Evolutionary conservation across 2,888 invertebrate genomes (phyloP).

Genomic region (Limenitis camilla): DNA sequence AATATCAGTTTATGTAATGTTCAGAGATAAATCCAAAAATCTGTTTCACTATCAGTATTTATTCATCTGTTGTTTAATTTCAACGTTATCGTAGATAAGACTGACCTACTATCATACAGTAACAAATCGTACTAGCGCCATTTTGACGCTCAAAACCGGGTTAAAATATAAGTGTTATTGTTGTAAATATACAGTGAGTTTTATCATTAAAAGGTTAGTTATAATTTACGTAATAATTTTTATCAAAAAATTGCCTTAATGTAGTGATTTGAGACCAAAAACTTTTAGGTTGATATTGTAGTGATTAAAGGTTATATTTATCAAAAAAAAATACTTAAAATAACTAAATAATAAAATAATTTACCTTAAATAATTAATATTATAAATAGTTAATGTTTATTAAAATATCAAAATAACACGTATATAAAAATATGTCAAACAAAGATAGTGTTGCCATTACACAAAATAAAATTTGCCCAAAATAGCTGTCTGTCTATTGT

Average conservation of each 20-base stretch:
- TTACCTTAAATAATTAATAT: no score
- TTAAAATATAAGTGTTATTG: slow-evolving; percentile 1
- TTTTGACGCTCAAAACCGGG: slow-evolving; percentile 8
- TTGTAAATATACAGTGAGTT: no score
- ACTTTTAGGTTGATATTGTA: no score
- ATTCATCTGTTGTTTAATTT: slow-evolving; percentile 25
- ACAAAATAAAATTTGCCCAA: background rate
- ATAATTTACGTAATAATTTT: no score
- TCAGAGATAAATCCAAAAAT: slow-evolving; percentile 5
- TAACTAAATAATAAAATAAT: no score
- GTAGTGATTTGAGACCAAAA: no score
- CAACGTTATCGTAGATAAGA: slow-evolving; percentile 28
- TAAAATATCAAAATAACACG: background rate
- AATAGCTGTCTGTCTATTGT: background rate
- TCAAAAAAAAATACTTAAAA: no score
- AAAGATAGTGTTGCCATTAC: background rate
- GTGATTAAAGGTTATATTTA: no score
- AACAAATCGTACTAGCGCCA: slow-evolving; percentile 15
- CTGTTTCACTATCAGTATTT: slow-evolving; percentile 5
- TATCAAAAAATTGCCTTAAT: no score
- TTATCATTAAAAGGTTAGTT: no score
- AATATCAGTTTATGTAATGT: background rate
- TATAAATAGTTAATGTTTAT: background rate
- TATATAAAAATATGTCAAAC: background rate
- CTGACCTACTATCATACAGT: slow-evolving; percentile 25